Evolutionary conservation across 2,113 vertebrate genomes (phyloP), one percentile per base, ranked within the genome.

Genomic region (Phocoena sinus): DNA sequence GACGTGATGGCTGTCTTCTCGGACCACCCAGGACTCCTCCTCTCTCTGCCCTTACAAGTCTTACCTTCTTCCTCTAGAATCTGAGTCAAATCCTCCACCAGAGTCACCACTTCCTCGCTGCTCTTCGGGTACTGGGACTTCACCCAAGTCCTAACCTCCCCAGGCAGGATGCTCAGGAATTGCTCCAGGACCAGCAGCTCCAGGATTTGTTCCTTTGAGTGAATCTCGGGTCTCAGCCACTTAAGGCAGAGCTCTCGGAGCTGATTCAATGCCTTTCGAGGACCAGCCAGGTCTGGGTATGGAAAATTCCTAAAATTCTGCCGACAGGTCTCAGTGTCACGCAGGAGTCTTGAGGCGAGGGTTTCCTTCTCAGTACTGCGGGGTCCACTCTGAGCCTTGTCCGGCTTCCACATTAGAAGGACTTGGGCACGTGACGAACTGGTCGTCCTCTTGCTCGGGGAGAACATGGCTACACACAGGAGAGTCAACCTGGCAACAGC

Each of bases 61-160:
- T 98, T 77, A 98, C 98, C 98, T 97, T 97, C 98, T 26, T 98
- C 98, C 88, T 98, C 95, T 67, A 98, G 98, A 95, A 98, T 92
- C 56, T 98, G 83, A 63, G 84, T 96, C 92, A 98, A 86, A 70
- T 97, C 98, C 80, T 98, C 98, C 62, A 98, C 97, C 92, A 98
- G 81, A 26, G 97, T 95, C 87, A 98, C 96, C 62, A 85, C 98
- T 73, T 98, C 97, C 68, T 98, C 98, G 1, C 92, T 97, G 96
- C 15, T 98, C 84, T 93, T 91, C 38, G 98, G 98, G 67, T 97
- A 97, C 81, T 98, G 98, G 70, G 97, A 97, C 73, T 96, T 97
- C 15, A 98, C 98, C 98, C 98, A 98, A 3, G 96, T 95, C 92
- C 95, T 96, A 73, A 97, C 76, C 77, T 98, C 98, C 58, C 97